Conservation (phyloP, 2,797 vertebrate species). For the Lagorchestes hirsutus region DNA sequence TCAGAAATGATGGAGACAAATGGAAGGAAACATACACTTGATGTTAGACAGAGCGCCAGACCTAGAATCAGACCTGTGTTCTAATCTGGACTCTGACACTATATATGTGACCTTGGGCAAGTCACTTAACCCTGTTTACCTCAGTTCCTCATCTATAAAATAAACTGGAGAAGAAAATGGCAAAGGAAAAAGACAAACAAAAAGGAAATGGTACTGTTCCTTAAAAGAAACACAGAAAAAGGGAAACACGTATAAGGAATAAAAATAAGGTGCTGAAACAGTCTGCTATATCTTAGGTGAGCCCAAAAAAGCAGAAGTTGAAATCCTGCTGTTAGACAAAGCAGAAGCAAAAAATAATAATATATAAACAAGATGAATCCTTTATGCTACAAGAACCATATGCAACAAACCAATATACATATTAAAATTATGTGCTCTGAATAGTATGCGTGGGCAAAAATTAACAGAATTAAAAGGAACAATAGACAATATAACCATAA, state of each 20-base stretch:
- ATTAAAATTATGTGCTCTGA: background rate
- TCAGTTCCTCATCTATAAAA: background rate
- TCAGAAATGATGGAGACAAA: background rate
- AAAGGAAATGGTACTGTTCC: background rate
- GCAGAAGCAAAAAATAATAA: background rate
- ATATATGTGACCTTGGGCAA: background rate
- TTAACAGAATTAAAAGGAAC: background rate
- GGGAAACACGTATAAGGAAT: background rate
- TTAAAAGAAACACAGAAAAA: background rate
- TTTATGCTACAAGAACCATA: background rate
- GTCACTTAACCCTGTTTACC: background rate
- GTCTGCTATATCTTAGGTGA: background rate
- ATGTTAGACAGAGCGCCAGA: background rate
- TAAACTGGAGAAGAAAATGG: background rate
- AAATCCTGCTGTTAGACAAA: background rate
- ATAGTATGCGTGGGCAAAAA: background rate
- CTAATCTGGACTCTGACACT: background rate
- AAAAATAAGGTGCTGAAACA: background rate
- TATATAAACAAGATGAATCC: background rate
- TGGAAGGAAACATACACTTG: background rate
- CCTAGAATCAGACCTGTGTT: background rate
- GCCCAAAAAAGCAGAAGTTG: background rate
- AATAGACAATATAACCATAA: background rate
- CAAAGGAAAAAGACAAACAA: no score
- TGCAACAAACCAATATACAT: background rate